These are phyloP conservation scores for Lerista edwardsae DNA, from an alignment of 2,797 vertebrate species.

Conservation along the genomic window DNA sequence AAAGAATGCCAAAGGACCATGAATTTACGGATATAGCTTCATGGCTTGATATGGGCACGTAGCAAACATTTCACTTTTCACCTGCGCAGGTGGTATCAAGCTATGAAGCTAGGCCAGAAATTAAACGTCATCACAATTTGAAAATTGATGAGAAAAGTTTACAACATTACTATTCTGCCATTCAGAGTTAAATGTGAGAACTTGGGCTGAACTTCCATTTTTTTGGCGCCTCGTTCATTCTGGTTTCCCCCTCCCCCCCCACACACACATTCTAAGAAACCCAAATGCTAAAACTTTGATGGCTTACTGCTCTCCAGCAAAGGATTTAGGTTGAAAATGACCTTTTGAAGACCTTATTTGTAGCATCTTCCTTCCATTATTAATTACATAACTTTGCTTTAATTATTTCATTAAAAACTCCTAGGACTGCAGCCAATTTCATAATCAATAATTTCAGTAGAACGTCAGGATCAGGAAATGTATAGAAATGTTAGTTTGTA, in stretches of 20 bases:
- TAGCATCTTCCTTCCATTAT: conserved; percentile 64
- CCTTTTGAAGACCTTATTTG: conserved; percentile 60
- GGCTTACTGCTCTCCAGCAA: conserved; percentile 53
- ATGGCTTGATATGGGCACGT: background rate
- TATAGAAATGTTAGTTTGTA: conserved; percentile 64
- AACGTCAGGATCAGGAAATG: conserved; percentile 64
- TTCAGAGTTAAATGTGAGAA: too few species aligned
- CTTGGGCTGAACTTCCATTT: too few species aligned
- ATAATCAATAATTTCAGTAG: conserved; percentile 75
- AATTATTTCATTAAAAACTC: conserved; percentile 72
- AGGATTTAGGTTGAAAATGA: conserved; percentile 62
- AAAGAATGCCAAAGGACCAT: background rate
- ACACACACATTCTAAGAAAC: too few species aligned
- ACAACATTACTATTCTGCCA: too few species aligned
- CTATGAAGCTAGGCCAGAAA: too few species aligned
- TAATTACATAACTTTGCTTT: conserved; percentile 68
- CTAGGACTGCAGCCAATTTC: conserved; percentile 69
- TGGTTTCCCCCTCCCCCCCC: too few species aligned
- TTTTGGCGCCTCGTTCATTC: too few species aligned
- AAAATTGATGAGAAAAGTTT: too few species aligned
- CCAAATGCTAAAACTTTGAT: background rate
- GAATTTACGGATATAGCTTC: too few species aligned
- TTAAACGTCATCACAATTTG: too few species aligned
- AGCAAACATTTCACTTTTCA: background rate
- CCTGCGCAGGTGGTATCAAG: too few species aligned